A percentile compares a stretch with the other conserved stretches of the same genome.
Evolutionary conservation across 1,140 invertebrate genomes (phyloP).

Genomic region (Alviniconcha marisindica): DNA sequence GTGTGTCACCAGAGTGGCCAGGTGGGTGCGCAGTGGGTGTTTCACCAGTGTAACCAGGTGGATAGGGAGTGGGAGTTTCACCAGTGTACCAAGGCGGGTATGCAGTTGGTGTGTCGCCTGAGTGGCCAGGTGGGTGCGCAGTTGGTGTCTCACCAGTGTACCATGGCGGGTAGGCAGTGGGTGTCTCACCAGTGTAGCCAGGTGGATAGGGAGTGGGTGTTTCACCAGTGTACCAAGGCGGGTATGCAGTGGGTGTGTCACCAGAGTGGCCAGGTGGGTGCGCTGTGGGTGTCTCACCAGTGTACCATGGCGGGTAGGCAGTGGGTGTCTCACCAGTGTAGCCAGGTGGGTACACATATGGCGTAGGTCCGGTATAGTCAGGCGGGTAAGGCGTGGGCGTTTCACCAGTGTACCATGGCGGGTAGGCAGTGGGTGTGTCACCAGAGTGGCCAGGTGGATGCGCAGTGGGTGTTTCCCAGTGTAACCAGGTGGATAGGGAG

Average conservation of each 20-base stretch:
- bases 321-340: slow-evolving; percentile 35
- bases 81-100: slow-evolving; percentile 15
- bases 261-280: neutral
- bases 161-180: slow-evolving; percentile 11
- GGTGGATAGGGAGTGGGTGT: slow-evolving; percentile 21
- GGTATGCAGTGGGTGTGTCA: slow-evolving; percentile 19
- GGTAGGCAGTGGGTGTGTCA: slow-evolving; percentile 42
- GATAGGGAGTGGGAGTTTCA: neutral
- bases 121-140: slow-evolving; percentile 5
- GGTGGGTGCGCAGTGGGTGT: neutral
- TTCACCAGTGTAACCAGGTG: slow-evolving; percentile 15
- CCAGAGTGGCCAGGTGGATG: slow-evolving; percentile 9
- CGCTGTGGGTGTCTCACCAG: slow-evolving; percentile 19
- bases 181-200: slow-evolving; percentile 21
- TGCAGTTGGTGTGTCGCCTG: neutral
- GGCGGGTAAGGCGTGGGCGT: slow-evolving; percentile 17
- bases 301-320: slow-evolving; percentile 33
- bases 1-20: neutral
- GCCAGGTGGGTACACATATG: slow-evolving; percentile 27
- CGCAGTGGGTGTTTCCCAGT: slow-evolving; percentile 6
- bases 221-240: neutral
- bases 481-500: neutral
- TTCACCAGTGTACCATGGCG: slow-evolving; percentile 38
- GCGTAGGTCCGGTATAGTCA: slow-evolving; percentile 12
- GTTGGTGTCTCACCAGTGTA: slow-evolving; percentile 4